Evolutionary conservation across 2,113 vertebrate species (phyloP).

Genomic region (cattle (Bos taurus)): ARS-UCD2.0 NC_037330.1:51502501-51503000

Average conservation of each 20-base stretch:
- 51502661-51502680: not conserved
- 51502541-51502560: slow-evolving; percentile 26
- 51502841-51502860: not conserved
- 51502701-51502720: not conserved
- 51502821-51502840: not conserved
- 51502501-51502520: not conserved
- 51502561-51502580: slow-evolving; percentile 11
- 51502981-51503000: not conserved
- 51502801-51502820: not conserved
- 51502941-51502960: not conserved
- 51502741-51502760: not conserved
- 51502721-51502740: not conserved
- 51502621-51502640: not conserved
- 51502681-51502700: not conserved
- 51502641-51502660: not conserved
- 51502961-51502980: not conserved
- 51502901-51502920: not conserved
- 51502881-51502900: not conserved
- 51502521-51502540: not conserved
- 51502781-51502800: not conserved
- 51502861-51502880: not conserved
- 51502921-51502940: not conserved
- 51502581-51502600: not conserved
- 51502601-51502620: not conserved
- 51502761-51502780: not conserved